These are phyloP conservation scores for Syngnathus floridae DNA, from an alignment of 2,113 vertebrate genomes.

Conservation along the genomic window DNA sequence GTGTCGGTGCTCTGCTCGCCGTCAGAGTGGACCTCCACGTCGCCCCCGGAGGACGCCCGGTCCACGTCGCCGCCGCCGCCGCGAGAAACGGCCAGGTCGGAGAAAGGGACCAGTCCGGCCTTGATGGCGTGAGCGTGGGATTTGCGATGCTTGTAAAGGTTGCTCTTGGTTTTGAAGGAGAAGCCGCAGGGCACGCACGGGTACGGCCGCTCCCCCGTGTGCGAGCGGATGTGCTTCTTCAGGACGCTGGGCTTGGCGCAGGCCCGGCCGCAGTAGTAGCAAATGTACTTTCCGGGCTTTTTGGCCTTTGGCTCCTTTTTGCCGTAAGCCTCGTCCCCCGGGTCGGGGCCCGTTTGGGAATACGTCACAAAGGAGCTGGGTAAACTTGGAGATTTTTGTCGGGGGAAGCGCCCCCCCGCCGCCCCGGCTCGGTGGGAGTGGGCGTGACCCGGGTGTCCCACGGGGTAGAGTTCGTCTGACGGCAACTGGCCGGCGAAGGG, in stretches of 20 bases:
- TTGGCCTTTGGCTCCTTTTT: constrained; percentile 96
- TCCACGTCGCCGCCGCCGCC: constrained; percentile 79
- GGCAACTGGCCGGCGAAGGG: constrained; percentile 84
- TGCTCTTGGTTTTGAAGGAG: constrained; percentile 99
- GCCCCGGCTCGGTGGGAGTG: constrained; percentile 73
- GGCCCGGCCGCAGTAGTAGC: constrained; percentile 91
- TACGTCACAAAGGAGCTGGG: constrained; percentile 86
- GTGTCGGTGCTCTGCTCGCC: constrained; percentile 97
- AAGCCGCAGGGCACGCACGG: constrained; percentile 96
- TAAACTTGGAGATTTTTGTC: constrained; percentile 87
- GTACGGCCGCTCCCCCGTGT: constrained; percentile 94
- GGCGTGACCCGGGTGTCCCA: constrained; percentile 78
- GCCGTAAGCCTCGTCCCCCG: constrained; percentile 80
- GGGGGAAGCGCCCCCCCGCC: constrained; percentile 67
- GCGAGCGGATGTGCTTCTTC: constrained; percentile 98
- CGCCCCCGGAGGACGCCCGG: constrained; percentile 81
- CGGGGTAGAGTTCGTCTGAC: constrained; percentile 85
- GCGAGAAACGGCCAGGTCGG: constrained; percentile 81
- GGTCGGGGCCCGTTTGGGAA: constrained; percentile 84
- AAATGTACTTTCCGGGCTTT: constrained; percentile 97
- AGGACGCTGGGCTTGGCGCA: constrained; percentile 98
- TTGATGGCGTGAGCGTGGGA: constrained; percentile 98
- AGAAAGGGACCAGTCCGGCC: constrained; percentile 93
- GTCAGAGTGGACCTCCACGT: constrained; percentile 90
- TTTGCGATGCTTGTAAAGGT: constrained; percentile 98